A percentile compares a stretch with the other conserved stretches of the same genome.
Evolutionary conservation across 2,888 invertebrate species (phyloP).

Genomic region (Pandemis heparana): DNA sequence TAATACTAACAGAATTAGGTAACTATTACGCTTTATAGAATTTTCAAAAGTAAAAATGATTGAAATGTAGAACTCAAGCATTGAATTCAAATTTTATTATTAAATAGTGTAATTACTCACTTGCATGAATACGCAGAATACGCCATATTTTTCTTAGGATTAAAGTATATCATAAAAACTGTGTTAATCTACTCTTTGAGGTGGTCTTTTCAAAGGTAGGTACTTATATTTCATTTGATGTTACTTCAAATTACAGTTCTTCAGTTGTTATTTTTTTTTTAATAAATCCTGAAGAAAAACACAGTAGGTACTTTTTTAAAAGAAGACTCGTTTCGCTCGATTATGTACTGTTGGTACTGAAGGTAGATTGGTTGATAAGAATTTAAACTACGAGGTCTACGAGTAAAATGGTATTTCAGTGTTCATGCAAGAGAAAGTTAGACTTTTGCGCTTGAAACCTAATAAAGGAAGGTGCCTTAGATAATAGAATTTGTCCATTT

Average conservation of each 20-base stretch:
- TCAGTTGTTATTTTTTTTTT: too few species aligned
- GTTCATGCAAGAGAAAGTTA: conserved; percentile 21
- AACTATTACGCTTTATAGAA: conserved; percentile 4
- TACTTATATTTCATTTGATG: too few species aligned
- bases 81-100: background rate
- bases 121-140: conserved; percentile 8
- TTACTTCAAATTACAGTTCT: too few species aligned
- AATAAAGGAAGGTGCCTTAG: conserved; percentile 62
- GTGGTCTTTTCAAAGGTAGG: too few species aligned
- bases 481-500: conserved; percentile 55
- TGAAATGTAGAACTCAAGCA: background rate
- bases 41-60: conserved; percentile 12
- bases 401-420: background rate
- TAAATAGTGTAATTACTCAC: background rate
- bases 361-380: too few species aligned
- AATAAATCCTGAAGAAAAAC: background rate
- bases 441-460: conserved; percentile 53
- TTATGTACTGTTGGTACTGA: background rate
- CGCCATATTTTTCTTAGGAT: background rate
- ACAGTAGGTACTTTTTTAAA: background rate
- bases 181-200: too few species aligned
- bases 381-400: too few species aligned
- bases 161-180: background rate
- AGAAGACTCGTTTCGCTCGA: background rate
- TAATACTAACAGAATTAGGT: conserved; percentile 3